Evolutionary conservation across 1,140 invertebrate genomes (phyloP), one percentile per base, ranked within the genome.

Genomic region (Asbolus verrucosus): DNA sequence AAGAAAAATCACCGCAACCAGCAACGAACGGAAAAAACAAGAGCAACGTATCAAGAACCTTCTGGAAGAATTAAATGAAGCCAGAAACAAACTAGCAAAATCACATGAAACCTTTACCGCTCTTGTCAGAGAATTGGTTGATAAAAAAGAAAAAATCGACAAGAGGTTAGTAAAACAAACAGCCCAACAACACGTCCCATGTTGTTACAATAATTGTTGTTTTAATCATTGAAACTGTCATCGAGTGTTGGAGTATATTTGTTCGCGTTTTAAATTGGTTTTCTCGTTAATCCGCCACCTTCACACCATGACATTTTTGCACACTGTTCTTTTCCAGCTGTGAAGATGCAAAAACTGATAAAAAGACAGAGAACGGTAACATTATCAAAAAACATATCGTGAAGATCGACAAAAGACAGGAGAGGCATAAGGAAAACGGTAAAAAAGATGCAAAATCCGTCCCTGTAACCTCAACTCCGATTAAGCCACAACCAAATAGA

Each of bases 1-100:
- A 62, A 73, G 74, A 71, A 78, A 76, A 74, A 73, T 81, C 18
- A 76, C 76, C 9, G 71, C 75, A 38, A 72, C 77, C 4, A 75
- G 71, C 43, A 74, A 69, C 50, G 75, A 76, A 62, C 71, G 78
- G 43, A 77, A 76, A 43, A 73, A 76, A 27, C 73, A 75, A n/a
- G 75, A 80, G 21, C 33, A 74, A 18, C 68, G 75, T 41, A 69
- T 79, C 8, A 78, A 78, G 68, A 39, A 18, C 38, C 69, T 80
- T 19, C 18, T 77, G 15, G 61, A 71, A 9, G 69, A 77, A 54
- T 39, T 81, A 19, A 50, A 73, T 9, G 71, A 76, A 27, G 73
- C 75, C 9, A 73, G 70, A 65, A 65, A 41, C 4, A 73, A 75
- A 60, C 61, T 78, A 3, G 43, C 66, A 0, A 15, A 60, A 8